These are phyloP conservation scores for Tetheella fluctuosa DNA, from an alignment of 2,888 invertebrate species.

Conservation along the genomic window DNA sequence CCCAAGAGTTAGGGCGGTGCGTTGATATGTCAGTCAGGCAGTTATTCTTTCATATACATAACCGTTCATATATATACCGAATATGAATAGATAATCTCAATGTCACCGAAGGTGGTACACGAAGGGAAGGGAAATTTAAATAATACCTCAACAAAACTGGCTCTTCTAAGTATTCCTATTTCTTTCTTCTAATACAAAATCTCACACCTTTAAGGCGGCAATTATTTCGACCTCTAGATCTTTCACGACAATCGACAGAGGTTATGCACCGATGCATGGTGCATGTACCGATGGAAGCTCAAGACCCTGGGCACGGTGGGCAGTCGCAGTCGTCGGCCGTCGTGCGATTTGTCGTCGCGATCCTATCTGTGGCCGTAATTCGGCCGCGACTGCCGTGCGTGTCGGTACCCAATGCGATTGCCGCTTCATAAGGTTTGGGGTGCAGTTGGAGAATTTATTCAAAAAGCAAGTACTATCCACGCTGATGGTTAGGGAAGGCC, in stretches of 20 bases:
- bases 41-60: too few species aligned
- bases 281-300: background rate
- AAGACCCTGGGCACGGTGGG: constrained; percentile 12
- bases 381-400: constrained; percentile 72
- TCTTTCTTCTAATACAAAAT: too few species aligned
- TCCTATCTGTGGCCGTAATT: constrained; percentile 66
- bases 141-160: background rate
- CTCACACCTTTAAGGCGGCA: background rate
- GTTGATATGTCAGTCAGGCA: too few species aligned
- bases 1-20: too few species aligned
- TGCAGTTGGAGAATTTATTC: constrained; percentile 29
- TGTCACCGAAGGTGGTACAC: background rate
- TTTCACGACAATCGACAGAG: constrained; percentile 5
- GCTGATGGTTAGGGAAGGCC: too few species aligned
- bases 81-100: too few species aligned
- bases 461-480: too few species aligned
- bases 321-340: constrained; percentile 27
- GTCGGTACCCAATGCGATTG: constrained; percentile 59
- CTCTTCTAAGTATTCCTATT: too few species aligned
- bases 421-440: constrained; percentile 35
- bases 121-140: background rate
- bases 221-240: constrained; percentile 1
- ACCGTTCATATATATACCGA: too few species aligned
- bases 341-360: constrained; percentile 70
- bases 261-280: background rate